Base-by-base conservation (phyloP, 1,140 invertebrate genomes). In the Stegodyphus mimosarum region DNA sequence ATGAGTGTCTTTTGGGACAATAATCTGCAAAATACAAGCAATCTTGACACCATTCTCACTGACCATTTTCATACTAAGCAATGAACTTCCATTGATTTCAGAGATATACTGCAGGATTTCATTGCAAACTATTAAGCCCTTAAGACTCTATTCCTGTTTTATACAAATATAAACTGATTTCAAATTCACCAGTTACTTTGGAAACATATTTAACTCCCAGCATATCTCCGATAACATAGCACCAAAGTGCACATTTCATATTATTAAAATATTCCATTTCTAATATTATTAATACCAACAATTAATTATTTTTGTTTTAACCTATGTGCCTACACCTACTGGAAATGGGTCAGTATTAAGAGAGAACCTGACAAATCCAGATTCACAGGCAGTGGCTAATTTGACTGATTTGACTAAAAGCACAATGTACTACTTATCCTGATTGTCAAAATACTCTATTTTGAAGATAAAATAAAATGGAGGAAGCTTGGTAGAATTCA, bases 361-460 rank as follows among this genome's bases (percentile, higher is more conserved):
- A 70, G 15, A 60, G 15, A 67, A 67, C 17, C 66, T 52, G 60
- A 18, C 64, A 17, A 69, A 52, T 55, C 77, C 60, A 48, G 33
- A 76, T 64, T 50, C 15, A 76, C 50, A 79, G 52, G 67, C 52
- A n/a, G 66, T 70, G 13, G 77, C 66, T 79, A 83, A n/a, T 53
- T 83, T 48, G 10, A 50, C 17, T 33, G 33, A 63, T 71, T 74
- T 11, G 33, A 13, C 70, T 83, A 84, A 70, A 76, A 84, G 72
- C 72, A 10, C 63, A 15, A 11, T 13, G 53, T 11, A 18, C 51
- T 18, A 50, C 10, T 84, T 71, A 76, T 50, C 48, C 81, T 84
- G 81, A 84, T 84, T 84, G 81, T 84, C 81, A 84, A 84, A 84
- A 84, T 84, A 75, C 72, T 74, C 81, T 84, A 84, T 67, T 17